Conservation (phyloP, 2,797 vertebrate genomes). For the Crocodylus rhombifer region DNA sequence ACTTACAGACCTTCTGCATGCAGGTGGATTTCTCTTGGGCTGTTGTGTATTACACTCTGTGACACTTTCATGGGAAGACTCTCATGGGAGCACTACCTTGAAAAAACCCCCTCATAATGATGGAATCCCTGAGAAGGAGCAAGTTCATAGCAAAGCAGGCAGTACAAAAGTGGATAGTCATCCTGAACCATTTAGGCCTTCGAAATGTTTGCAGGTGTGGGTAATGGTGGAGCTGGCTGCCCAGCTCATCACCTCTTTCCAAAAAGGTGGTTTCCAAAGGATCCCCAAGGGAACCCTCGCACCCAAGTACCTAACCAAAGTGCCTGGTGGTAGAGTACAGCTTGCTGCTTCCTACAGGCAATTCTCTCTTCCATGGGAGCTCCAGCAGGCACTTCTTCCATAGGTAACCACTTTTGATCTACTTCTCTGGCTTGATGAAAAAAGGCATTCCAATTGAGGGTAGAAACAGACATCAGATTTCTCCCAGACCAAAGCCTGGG, state of each 20-base stretch:
- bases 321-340: neutral
- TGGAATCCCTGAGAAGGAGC: neutral
- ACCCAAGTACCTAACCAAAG: accelerated
- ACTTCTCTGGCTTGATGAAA: neutral
- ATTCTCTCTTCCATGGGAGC: neutral
- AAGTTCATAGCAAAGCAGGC: neutral
- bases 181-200: neutral
- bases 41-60: neutral
- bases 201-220: accelerated
- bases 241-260: neutral
- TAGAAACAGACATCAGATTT: too few relatives aligned
- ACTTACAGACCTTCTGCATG: accelerated
- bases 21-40: neutral
- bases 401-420: neutral
- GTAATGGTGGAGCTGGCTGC: accelerated
- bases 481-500: too few relatives aligned
- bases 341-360: neutral
- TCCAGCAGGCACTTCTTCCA: neutral
- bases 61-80: neutral
- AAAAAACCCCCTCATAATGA: neutral
- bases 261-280: neutral
- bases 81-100: neutral
- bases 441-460: neutral
- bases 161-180: accelerated
- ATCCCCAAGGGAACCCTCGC: neutral